Percentiles rank a stretch among this genome's conserved stretches.
Conservation (phyloP, 1,140 invertebrate species). For the Calliopsis andreniformis region DNA sequence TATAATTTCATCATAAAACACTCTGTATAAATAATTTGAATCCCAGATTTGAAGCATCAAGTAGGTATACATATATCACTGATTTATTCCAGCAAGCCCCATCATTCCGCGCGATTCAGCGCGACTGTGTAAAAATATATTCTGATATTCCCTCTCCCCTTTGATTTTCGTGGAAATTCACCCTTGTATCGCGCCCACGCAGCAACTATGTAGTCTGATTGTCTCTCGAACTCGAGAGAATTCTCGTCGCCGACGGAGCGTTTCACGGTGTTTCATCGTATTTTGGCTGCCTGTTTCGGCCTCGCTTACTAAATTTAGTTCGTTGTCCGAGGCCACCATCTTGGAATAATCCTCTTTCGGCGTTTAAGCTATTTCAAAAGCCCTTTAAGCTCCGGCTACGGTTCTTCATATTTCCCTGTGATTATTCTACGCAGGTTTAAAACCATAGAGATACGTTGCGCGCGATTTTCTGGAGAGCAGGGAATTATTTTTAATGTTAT, state of each 20-base stretch:
- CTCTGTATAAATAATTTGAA: too few relatives aligned
- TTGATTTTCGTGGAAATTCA: constrained; percentile 8
- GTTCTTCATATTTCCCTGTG: constrained; percentile 51
- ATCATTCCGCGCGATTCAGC: neutral
- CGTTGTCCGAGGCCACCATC: constrained; percentile 65
- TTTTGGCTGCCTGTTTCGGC: constrained; percentile 60
- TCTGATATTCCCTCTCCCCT: neutral
- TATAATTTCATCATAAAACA: too few relatives aligned
- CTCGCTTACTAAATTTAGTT: constrained; percentile 70
- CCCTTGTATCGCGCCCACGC: neutral
- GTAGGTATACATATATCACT: too few relatives aligned
- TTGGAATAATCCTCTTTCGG: constrained; percentile 73
- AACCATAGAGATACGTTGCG: neutral
- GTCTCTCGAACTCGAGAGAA: constrained; percentile 44
- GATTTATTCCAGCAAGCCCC: too few relatives aligned
- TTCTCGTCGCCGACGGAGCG: constrained; percentile 27
- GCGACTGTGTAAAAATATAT: neutral
- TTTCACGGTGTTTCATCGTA: constrained; percentile 62
- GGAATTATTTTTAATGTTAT: neutral
- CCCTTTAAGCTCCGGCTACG: constrained; percentile 58
- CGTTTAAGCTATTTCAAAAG: constrained; percentile 70
- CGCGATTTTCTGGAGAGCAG: neutral
- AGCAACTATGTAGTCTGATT: constrained; percentile 27
- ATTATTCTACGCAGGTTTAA: constrained; percentile 27
- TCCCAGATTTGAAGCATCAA: too few relatives aligned